These are phyloP conservation scores for Gymnopithys bicolor DNA, from an alignment of 2,797 vertebrate species.

Conservation along the genomic window DNA sequence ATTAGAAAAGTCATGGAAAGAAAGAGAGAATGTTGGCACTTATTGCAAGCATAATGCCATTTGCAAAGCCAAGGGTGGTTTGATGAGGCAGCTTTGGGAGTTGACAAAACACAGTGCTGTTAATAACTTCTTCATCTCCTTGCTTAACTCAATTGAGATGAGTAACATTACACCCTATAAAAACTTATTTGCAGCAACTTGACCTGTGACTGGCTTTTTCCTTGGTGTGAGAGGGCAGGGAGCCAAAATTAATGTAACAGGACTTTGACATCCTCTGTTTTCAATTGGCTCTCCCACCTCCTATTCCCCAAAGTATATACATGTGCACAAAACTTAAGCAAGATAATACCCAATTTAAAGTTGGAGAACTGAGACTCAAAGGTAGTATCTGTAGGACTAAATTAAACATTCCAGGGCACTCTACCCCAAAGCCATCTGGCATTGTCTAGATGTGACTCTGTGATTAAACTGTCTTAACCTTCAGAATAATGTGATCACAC, in stretches of 20 bases:
- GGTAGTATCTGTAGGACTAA: accelerated
- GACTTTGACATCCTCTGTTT: not conserved
- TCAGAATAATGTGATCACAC: not conserved
- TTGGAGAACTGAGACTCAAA: not conserved
- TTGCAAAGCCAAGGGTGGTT: not conserved
- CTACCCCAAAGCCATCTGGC: not conserved
- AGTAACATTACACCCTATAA: not conserved
- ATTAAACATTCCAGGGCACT: not conserved
- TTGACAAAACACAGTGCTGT: not conserved
- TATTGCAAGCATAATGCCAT: not conserved
- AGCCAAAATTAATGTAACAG: not conserved
- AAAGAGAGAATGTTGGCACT: not conserved
- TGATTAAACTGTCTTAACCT: not conserved
- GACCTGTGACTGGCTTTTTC: not conserved
- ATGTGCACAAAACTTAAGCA: not conserved
- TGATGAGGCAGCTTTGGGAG: not conserved
- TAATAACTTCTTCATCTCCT: not conserved
- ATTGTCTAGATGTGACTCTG: not conserved
- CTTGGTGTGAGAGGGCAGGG: not conserved
- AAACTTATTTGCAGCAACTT: not conserved
- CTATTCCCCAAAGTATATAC: not conserved
- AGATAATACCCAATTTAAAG: not conserved
- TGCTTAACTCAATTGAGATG: not conserved
- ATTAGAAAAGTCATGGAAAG: not conserved
- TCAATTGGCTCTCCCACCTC: not conserved